phyloP scores from a whole-genome alignment of 1,140 invertebrate genomes.

The Macrostomum lignano region DNA sequence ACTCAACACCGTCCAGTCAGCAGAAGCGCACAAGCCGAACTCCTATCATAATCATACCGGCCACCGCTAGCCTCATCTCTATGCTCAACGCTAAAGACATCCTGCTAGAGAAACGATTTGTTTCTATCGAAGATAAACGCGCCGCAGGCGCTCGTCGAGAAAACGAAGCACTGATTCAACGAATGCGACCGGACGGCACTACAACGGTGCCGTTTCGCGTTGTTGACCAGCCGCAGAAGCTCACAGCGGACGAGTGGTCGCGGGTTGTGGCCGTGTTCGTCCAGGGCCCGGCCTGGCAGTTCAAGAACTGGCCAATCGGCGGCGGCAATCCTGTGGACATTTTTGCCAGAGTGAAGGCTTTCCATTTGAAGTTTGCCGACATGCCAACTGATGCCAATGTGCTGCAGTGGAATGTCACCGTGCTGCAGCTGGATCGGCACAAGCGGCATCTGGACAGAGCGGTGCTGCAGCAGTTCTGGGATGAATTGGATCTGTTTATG shows the following conservation, averaged over 20 bases:
- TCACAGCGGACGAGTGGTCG: slow-evolving; percentile 76
- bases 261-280: slow-evolving; percentile 93
- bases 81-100: slow-evolving; percentile 95
- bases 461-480: slow-evolving; percentile 79
- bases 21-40: no score
- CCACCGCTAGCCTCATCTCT: slow-evolving; percentile 74
- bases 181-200: slow-evolving; percentile 35
- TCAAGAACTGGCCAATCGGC: slow-evolving; percentile 96
- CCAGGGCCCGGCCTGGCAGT: slow-evolving; percentile 94
- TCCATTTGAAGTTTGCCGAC: slow-evolving; percentile 86
- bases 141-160: slow-evolving; percentile 48
- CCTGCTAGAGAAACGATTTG: slow-evolving; percentile 50
- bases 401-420: slow-evolving; percentile 68
- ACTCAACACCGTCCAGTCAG: no score
- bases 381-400: slow-evolving; percentile 74
- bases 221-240: slow-evolving; percentile 70
- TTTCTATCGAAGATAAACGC: slow-evolving; percentile 65
- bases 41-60: slow-evolving; percentile 93
- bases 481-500: slow-evolving; percentile 69
- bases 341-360: slow-evolving; percentile 84
- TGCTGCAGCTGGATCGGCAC: slow-evolving; percentile 60
- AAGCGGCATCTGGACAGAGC: slow-evolving; percentile 84
- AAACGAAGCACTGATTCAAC: slow-evolving; percentile 70
- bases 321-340: slow-evolving; percentile 91
- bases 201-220: slow-evolving; percentile 49